Conservation (phyloP, 2,888 invertebrate species). For the Caenorhabditis sp. region DNA sequence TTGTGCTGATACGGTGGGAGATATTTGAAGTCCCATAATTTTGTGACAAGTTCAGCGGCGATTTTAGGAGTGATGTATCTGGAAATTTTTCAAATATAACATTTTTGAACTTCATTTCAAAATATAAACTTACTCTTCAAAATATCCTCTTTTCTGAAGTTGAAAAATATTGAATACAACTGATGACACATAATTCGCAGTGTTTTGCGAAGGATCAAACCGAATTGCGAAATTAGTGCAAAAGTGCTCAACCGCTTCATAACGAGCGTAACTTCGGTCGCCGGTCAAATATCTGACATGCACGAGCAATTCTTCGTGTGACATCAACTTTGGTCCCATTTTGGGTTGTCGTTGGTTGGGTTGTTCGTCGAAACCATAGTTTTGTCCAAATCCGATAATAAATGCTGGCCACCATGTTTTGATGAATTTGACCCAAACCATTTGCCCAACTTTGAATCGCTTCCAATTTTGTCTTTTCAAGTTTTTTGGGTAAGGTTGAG, state of each 20-base stretch:
- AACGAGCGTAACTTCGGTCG: neutral
- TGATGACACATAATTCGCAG: neutral
- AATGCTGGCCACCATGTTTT: neutral
- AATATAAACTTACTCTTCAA: constrained; percentile 3
- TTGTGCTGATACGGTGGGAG: neutral
- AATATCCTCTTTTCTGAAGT: neutral
- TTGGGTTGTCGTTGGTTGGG: neutral
- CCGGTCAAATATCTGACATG: neutral
- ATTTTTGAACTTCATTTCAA: neutral
- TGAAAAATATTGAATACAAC: neutral
- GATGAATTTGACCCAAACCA: neutral
- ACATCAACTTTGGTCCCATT: neutral
- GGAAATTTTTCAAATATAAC: neutral
- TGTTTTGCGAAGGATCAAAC: neutral
- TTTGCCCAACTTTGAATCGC: neutral
- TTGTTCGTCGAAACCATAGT: neutral
- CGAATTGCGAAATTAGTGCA: neutral
- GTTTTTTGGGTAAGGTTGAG: neutral
- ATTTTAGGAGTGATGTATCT: neutral
- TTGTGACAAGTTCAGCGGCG: neutral
- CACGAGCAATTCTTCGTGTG: neutral
- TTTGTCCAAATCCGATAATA: neutral
- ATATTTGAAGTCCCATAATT: neutral
- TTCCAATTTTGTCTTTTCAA: neutral
- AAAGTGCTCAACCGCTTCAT: neutral